Base-by-base conservation (phyloP, 2,797 vertebrate genomes). In the Onychomys torridus region DNA sequence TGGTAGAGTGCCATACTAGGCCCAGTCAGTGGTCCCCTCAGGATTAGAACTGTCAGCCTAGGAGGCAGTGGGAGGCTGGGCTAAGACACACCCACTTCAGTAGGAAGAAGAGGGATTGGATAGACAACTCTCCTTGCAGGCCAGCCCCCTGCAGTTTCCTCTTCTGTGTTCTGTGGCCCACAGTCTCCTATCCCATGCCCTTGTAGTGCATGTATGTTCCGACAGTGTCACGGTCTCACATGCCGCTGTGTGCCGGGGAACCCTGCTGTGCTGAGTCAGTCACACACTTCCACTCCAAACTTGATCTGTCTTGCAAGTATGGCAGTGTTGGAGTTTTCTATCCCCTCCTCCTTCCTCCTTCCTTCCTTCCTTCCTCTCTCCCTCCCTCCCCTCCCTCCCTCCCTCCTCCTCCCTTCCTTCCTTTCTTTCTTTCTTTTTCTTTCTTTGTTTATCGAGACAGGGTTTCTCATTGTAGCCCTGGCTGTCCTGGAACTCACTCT, bases 151-250 rank as follows among this genome's bases (percentile, higher is more conserved):
- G 32, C 57, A 61, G 34, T 52, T n/a, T 52, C 57, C 21, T 87
- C 2, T 13, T 40, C 0, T 1, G 0, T 2, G 40, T 57, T 6
- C 29, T n/a, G n/a, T 16, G 71, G 65, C n/a, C 27, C 17, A 8
- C 1, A 25, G 1, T 2, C 73, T 67, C 27, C 46, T 49, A 5
- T 59, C 34, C 34, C 10, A 0, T 21, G 25, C 34, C n/a, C 79
- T 75, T 5, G 17, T 25, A 16, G 32, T 69, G 90, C 83, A 84
- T 40, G 78, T 37, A 84, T 40, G 78, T 37, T 85, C 40, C 37
- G 37, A 37, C 49, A 14, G 43, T 77, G 32, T 95, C 57, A 69
- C 16, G 57, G 37, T 34, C 29, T 27, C 17, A 59, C 0, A 9
- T 17, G n/a, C 63, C 86, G 63, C 59, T 61, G 59, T 59, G 37